Evolutionary conservation across 2,888 invertebrate genomes (phyloP).

Genomic region (Sympetrum striolatum): DNA sequence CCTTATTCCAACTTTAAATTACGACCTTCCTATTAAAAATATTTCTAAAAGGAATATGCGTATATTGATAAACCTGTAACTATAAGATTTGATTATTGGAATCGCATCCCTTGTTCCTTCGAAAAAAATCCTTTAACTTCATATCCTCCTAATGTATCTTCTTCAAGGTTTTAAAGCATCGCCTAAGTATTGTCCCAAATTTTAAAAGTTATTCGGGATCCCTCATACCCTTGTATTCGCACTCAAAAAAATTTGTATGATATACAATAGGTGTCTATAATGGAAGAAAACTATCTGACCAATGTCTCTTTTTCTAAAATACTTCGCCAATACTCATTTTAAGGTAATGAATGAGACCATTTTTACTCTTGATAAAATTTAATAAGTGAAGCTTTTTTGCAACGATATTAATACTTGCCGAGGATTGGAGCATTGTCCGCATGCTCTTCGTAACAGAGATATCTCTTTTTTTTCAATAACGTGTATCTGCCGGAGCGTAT

Average conservation of each 20-base stretch:
- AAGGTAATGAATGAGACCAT: slow-evolving; percentile 4
- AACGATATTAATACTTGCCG: background rate
- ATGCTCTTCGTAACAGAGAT: background rate
- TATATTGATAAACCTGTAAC: background rate
- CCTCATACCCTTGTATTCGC: background rate
- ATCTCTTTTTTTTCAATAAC: background rate
- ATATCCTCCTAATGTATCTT: background rate
- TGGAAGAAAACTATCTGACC: slow-evolving; percentile 12
- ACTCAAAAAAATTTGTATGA: slow-evolving; percentile 13
- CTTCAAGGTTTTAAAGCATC: background rate
- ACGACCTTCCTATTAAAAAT: background rate
- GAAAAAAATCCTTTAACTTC: background rate
- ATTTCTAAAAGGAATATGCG: background rate
- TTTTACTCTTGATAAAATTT: slow-evolving; percentile 4
- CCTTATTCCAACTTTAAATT: background rate
- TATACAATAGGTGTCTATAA: slow-evolving; percentile 14
- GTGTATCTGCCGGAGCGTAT: background rate
- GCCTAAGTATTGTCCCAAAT: background rate
- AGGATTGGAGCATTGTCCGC: background rate
- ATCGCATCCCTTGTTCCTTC: background rate
- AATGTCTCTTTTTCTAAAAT: slow-evolving; percentile 23
- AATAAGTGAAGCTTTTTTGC: background rate
- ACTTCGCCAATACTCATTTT: slow-evolving; percentile 22
- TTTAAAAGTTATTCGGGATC: background rate
- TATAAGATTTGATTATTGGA: background rate